A percentile compares a stretch with the other conserved stretches of the same genome.
Evolutionary conservation across 2,888 invertebrate genomes (phyloP).

Genomic region (Trichogramma evanescens): DNA sequence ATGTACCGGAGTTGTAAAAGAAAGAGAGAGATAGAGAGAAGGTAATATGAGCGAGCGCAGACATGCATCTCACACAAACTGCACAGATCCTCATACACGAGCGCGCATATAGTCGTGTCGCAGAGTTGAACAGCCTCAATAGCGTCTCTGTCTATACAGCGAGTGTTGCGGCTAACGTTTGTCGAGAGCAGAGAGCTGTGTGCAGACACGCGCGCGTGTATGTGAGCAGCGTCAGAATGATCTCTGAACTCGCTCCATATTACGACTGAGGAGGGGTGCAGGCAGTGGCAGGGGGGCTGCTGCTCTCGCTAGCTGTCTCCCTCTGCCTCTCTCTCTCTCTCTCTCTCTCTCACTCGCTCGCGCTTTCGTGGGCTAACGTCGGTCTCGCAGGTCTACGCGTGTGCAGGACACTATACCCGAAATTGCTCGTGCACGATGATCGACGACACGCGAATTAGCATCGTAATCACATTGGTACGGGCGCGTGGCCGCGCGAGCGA

Average conservation of each 20-base stretch:
- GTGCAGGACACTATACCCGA: slow-evolving; percentile 7
- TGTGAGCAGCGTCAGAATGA: too few species aligned
- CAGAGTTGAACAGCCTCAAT: too few species aligned
- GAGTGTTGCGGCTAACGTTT: slow-evolving; percentile 20
- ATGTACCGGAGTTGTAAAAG: background rate
- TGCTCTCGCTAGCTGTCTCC: too few species aligned
- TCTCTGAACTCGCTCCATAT: too few species aligned
- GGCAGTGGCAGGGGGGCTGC: too few species aligned
- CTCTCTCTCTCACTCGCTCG: too few species aligned
- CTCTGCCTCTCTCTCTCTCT: too few species aligned
- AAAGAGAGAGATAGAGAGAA: background rate
- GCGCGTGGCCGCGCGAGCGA: background rate
- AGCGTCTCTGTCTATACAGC: background rate
- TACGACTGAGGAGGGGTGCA: too few species aligned
- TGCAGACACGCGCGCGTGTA: too few species aligned
- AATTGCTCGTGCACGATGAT: slow-evolving; percentile 17
- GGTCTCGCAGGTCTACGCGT: too few species aligned
- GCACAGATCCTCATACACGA: background rate
- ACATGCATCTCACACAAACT: background rate
- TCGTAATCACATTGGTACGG: slow-evolving; percentile 12
- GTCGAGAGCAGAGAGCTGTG: slow-evolving; percentile 7
- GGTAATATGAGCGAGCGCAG: background rate
- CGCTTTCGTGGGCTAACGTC: too few species aligned
- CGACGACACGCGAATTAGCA: slow-evolving; percentile 22
- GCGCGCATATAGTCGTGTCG: background rate